These are phyloP conservation scores for Parus major DNA, from an alignment of 2,113 vertebrate genomes.

Conservation along the genomic window DNA sequence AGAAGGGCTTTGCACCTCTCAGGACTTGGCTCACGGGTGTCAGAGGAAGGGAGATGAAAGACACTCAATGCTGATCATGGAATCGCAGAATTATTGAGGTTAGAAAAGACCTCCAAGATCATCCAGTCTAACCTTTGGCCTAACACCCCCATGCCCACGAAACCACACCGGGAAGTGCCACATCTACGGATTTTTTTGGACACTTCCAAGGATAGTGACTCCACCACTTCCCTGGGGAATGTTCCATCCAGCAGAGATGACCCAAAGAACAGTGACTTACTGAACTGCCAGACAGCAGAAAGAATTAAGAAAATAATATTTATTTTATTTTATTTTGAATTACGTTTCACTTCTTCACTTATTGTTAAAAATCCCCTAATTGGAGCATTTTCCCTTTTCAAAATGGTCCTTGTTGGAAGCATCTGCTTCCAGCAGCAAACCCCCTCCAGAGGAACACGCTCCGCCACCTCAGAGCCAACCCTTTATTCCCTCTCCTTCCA, in stretches of 20 bases:
- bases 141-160: not conserved
- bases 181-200: not conserved
- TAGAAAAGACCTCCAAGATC: not conserved
- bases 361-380: rapidly evolving
- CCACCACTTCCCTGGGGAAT: not conserved
- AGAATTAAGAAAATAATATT: not conserved
- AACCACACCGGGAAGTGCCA: not conserved
- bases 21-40: not conserved
- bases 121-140: not conserved
- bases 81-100: not conserved
- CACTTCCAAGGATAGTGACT: not conserved
- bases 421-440: not conserved
- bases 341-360: not conserved
- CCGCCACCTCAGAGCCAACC: not conserved
- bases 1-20: not conserved
- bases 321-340: not conserved
- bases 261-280: not conserved
- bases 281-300: not conserved
- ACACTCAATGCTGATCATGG: not conserved
- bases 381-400: not conserved
- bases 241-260: not conserved
- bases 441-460: not conserved
- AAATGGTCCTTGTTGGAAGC: slow-evolving; percentile 9
- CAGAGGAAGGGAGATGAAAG: not conserved
- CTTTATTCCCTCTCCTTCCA: not conserved